phyloP scores from a whole-genome alignment of 2,888 invertebrate genomes.

The Balanococcus diminutus region DNA sequence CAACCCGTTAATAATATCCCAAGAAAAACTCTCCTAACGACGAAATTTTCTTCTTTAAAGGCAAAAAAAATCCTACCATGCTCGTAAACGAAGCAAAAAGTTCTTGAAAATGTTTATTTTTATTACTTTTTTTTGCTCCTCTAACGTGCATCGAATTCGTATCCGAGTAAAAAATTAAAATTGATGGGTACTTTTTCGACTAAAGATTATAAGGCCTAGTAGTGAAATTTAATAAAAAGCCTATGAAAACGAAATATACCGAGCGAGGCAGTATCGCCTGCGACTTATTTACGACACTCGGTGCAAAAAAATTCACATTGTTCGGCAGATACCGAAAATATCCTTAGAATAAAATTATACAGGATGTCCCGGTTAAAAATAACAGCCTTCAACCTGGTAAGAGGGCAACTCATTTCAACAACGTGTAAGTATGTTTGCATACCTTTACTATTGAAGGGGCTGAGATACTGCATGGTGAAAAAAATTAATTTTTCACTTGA shows the following conservation, averaged over 20 bases:
- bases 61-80: not conserved
- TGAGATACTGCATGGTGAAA: no score
- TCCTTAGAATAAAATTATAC: no score
- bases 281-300: not conserved
- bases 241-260: not conserved
- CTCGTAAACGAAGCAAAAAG: not conserved
- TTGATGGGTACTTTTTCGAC: conserved; percentile 1
- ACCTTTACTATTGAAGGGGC: no score
- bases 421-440: no score
- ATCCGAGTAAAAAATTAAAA: not conserved
- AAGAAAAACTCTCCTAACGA: not conserved
- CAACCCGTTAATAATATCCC: not conserved
- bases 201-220: not conserved
- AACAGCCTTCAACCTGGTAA: no score
- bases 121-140: not conserved
- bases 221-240: not conserved
- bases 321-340: no score
- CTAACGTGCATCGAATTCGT: not conserved
- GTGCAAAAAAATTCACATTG: not conserved
- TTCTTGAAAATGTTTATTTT: not conserved
- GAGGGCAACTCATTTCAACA: no score
- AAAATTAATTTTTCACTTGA: no score
- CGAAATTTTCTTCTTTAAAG: not conserved
- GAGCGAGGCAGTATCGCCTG: not conserved
- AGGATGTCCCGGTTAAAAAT: no score